These are phyloP conservation scores for Eupeodes latifasciatus DNA, from an alignment of 2,888 invertebrate genomes.

Conservation along the genomic window DNA sequence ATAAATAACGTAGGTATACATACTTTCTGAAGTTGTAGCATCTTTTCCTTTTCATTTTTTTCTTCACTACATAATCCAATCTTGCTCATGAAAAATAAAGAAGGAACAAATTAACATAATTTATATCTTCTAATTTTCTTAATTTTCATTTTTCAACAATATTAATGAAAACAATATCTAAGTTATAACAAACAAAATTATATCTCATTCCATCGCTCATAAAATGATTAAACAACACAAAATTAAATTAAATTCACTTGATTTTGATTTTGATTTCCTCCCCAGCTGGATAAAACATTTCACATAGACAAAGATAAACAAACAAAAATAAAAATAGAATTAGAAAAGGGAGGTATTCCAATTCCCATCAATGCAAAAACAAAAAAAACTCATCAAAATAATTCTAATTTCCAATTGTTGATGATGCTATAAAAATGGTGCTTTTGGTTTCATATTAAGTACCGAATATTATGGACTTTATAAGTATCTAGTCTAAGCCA, in stretches of 20 bases:
- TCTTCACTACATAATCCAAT: background rate
- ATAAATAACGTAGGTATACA: too few relatives aligned
- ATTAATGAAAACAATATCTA: background rate
- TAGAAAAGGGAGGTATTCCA: background rate
- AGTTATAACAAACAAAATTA: background rate
- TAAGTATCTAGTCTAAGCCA: conserved; percentile 9
- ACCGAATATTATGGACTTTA: conserved; percentile 14
- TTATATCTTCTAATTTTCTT: background rate
- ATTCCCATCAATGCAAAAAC: background rate
- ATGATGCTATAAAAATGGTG: background rate
- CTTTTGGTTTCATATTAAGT: conserved; percentile 1
- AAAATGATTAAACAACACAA: too few relatives aligned
- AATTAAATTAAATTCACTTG: background rate
- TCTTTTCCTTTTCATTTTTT: background rate
- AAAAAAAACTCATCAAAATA: conserved; percentile 19
- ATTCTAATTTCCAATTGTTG: conserved; percentile 15
- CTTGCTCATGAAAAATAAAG: background rate
- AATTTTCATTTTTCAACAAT: conserved; percentile 1
- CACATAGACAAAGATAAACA: background rate
- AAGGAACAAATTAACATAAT: background rate
- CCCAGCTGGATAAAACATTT: conserved; percentile 32
- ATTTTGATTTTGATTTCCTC: background rate
- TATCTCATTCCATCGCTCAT: background rate
- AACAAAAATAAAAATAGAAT: background rate
- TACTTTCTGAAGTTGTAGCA: background rate